phyloP scores from a whole-genome alignment of 1,140 invertebrate genomes.

The Epicauta chinensis region DNA sequence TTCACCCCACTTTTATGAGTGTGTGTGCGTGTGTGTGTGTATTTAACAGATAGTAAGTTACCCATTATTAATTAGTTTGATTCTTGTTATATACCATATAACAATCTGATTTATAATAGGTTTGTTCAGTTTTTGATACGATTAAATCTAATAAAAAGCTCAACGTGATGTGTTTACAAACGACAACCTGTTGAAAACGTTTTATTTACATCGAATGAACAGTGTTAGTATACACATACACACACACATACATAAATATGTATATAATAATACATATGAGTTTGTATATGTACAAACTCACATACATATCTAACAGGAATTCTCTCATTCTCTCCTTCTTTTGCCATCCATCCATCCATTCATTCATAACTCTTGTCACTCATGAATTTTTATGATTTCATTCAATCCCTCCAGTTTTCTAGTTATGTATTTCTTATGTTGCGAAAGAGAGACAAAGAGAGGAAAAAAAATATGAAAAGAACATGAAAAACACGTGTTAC shows the following conservation, averaged over 20 bases:
- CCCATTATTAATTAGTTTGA: too few species aligned
- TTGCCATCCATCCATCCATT: not conserved
- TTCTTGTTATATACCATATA: too few species aligned
- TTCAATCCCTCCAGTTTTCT: too few species aligned
- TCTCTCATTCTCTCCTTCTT: slow-evolving; percentile 13
- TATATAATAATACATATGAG: too few species aligned
- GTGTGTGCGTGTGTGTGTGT: too few species aligned
- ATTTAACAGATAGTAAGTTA: too few species aligned
- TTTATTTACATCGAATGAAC: slow-evolving; percentile 25
- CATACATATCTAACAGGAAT: not conserved
- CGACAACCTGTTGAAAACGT: slow-evolving; percentile 24
- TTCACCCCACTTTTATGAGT: too few species aligned
- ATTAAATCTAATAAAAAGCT: slow-evolving; percentile 23
- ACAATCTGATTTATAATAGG: slow-evolving; percentile 11
- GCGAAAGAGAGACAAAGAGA: too few species aligned
- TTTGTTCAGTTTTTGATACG: slow-evolving; percentile 20
- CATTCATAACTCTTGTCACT: slow-evolving; percentile 19
- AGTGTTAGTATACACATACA: not conserved
- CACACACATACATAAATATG: slow-evolving; percentile 1
- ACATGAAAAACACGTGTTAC: not conserved
- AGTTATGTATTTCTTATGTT: too few species aligned
- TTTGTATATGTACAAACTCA: not conserved
- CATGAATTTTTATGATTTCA: slow-evolving; percentile 22
- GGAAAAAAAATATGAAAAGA: not conserved
- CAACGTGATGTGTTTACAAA: slow-evolving; percentile 21